A percentile compares a stretch with the other conserved stretches of the same genome.
Evolutionary conservation across 2,113 vertebrate species (phyloP).

Genomic region (Osmerus mordax): DNA sequence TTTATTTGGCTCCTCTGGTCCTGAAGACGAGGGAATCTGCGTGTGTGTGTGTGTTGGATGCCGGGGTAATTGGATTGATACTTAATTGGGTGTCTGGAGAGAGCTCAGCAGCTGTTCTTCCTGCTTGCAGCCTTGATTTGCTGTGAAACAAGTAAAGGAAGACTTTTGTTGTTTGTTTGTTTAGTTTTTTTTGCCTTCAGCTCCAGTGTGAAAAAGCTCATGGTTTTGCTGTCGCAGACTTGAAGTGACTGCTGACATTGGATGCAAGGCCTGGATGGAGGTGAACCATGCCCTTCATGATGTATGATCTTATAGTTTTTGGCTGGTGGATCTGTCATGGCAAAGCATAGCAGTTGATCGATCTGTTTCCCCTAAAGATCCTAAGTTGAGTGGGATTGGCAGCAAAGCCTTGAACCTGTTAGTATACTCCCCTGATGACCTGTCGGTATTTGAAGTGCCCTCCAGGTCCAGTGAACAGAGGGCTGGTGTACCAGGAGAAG

Average conservation of each 20-base stretch:
- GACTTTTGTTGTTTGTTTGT: conserved; percentile 18
- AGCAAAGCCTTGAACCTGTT: conserved; percentile 65
- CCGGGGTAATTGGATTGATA: conserved; percentile 42
- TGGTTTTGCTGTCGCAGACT: neutral
- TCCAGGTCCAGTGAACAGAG: conserved; percentile 50
- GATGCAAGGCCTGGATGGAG: neutral
- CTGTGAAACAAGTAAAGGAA: neutral
- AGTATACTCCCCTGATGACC: conserved; percentile 63
- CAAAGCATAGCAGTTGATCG: conserved; percentile 57
- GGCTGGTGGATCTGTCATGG: conserved; percentile 38
- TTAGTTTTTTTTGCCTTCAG: neutral
- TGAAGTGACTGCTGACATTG: neutral
- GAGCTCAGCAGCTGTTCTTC: conserved; percentile 37
- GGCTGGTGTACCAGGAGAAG: conserved; percentile 44
- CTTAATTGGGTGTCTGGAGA: conserved; percentile 51
- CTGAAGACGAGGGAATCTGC: conserved; percentile 22
- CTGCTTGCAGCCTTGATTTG: conserved; percentile 27
- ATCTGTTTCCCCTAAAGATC: conserved; percentile 67
- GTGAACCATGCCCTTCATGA: neutral
- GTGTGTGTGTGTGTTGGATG: conserved; percentile 22
- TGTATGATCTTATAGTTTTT: neutral
- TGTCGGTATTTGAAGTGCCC: conserved; percentile 63
- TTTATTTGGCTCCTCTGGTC: conserved; percentile 46
- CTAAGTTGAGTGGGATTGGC: conserved; percentile 64
- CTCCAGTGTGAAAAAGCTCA: neutral